Conservation (phyloP, 2,888 invertebrate genomes). For the Oxystoma pomonae region DNA sequence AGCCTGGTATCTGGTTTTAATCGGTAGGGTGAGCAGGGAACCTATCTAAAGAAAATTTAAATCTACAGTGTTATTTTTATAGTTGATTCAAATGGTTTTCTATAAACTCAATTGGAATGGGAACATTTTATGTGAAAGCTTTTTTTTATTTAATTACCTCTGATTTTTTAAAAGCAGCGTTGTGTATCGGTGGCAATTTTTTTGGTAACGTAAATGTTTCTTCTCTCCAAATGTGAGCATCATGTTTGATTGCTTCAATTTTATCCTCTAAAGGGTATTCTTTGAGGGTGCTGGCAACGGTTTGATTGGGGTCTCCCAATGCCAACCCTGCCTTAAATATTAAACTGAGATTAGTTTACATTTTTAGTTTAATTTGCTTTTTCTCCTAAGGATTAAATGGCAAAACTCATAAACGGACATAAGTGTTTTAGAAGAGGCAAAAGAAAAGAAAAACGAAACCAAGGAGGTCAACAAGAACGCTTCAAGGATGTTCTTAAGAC, state of each 20-base stretch:
- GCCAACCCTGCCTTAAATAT: conserved; percentile 40
- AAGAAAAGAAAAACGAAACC: too few relatives aligned
- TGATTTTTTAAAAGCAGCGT: conserved; percentile 32
- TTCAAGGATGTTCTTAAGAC: too few relatives aligned
- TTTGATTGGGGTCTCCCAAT: conserved; percentile 29
- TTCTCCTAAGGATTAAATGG: too few relatives aligned
- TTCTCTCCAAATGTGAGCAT: conserved; percentile 31
- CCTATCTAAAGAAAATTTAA: neutral
- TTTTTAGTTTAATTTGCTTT: too few relatives aligned
- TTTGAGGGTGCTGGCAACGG: conserved; percentile 32
- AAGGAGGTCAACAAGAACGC: too few relatives aligned
- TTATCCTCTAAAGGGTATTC: conserved; percentile 36
- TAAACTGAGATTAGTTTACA: too few relatives aligned
- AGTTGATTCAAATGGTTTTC: too few relatives aligned
- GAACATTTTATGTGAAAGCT: neutral
- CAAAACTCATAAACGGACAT: too few relatives aligned
- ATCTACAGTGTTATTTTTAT: neutral
- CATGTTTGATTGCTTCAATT: conserved; percentile 39
- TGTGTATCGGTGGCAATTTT: conserved; percentile 29
- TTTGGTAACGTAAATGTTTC: conserved; percentile 26
- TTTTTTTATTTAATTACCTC: conserved; percentile 9
- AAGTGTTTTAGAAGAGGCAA: too few relatives aligned
- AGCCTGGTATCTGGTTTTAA: conserved; percentile 47
- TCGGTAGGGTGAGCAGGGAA: conserved; percentile 38
- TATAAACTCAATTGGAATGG: neutral